Evolutionary conservation across 2,888 invertebrate species (phyloP).

Genomic region (Leptinotarsa tumamoca): DNA sequence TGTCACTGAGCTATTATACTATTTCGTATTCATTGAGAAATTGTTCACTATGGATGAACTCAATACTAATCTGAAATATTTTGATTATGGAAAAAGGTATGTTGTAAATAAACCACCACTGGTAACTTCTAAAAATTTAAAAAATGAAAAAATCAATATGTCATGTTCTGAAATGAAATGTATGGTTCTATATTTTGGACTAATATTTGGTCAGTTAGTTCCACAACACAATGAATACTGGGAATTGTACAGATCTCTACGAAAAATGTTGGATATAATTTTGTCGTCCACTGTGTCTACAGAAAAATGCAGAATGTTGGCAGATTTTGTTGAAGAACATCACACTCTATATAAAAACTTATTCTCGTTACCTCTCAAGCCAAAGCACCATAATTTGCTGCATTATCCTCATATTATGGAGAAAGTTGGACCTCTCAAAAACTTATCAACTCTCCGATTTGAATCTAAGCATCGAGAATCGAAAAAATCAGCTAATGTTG

Average conservation of each 20-base stretch:
- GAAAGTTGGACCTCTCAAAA: constrained; percentile 37
- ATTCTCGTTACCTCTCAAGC: constrained; percentile 39
- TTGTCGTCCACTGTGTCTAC: constrained; percentile 18
- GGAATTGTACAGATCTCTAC: constrained; percentile 42
- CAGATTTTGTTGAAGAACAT: constrained; percentile 37
- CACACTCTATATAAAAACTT: constrained; percentile 34
- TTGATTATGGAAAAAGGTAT: constrained; percentile 33
- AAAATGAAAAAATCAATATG: constrained; percentile 42
- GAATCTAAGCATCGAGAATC: constrained; percentile 33
- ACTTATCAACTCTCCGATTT: constrained; percentile 36
- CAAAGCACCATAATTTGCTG: constrained; percentile 41
- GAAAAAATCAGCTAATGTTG: constrained; percentile 26
- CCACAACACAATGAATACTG: constrained; percentile 43
- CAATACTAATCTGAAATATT: constrained; percentile 35
- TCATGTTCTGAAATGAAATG: constrained; percentile 44
- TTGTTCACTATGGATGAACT: constrained; percentile 38
- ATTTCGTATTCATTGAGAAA: constrained; percentile 40
- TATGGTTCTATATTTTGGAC: constrained; percentile 41
- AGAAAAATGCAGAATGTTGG: constrained; percentile 27
- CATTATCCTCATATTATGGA: constrained; percentile 41
- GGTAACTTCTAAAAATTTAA: constrained; percentile 39
- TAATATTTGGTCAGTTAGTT: constrained; percentile 46
- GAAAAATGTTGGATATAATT: constrained; percentile 39
- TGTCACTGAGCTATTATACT: constrained; percentile 38
- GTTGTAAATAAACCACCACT: constrained; percentile 44